Conservation (phyloP, 92 coral and sea anemone species). For the Isaurus tuberculatus region DNA sequence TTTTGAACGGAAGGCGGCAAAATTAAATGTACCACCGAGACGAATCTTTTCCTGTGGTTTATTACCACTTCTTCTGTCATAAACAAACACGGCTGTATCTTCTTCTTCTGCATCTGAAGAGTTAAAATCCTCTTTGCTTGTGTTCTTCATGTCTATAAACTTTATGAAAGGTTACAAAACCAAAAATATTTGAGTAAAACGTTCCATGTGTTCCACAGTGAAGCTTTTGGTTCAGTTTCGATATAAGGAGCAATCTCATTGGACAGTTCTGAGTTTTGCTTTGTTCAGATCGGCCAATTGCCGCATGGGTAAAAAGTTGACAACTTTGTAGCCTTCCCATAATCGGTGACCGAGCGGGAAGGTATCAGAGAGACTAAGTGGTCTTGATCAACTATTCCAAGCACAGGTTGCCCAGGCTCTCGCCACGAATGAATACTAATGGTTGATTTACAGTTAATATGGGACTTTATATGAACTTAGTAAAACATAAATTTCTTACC, state of each 20-base stretch:
- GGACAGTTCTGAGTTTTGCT: background rate
- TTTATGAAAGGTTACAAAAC: background rate
- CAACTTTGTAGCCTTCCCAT: background rate
- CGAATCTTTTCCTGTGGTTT: conserved; percentile 80
- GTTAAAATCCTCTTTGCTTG: conserved; percentile 61
- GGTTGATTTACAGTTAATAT: too few relatives aligned
- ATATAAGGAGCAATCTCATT: background rate
- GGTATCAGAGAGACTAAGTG: too few relatives aligned
- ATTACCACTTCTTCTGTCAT: conserved; percentile 91
- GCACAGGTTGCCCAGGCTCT: too few relatives aligned
- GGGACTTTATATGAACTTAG: too few relatives aligned
- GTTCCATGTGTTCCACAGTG: background rate
- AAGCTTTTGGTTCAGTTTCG: background rate
- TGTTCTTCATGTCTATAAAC: conserved; percentile 57
- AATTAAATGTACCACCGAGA: conserved; percentile 85
- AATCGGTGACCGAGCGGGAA: too few relatives aligned
- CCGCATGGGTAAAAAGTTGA: background rate
- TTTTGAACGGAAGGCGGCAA: conserved; percentile 85
- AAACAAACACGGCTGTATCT: conserved; percentile 82
- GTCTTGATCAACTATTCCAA: too few relatives aligned
- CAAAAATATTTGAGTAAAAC: background rate
- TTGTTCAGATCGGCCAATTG: background rate
- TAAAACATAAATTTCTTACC: too few relatives aligned
- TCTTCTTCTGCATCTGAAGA: conserved; percentile 79
- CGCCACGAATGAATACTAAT: too few relatives aligned